Evolutionary conservation across 1,140 invertebrate genomes (phyloP).

Genomic region (Trichonephila clavipes): DNA sequence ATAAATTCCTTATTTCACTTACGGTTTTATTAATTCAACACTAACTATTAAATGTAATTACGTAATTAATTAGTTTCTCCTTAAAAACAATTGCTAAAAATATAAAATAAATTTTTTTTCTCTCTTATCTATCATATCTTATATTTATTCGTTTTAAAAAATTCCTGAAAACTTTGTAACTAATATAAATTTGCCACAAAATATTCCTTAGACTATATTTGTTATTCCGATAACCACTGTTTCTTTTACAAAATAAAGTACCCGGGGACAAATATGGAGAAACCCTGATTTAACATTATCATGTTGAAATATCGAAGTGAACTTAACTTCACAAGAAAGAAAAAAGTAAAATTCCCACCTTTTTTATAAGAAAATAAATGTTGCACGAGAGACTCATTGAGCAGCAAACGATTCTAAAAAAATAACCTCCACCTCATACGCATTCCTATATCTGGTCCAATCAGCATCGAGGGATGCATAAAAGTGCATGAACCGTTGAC

Average conservation of each 20-base stretch:
- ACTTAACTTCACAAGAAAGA: constrained; percentile 18
- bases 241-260: too few species aligned
- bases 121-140: too few species aligned
- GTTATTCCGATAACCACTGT: not conserved
- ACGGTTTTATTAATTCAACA: too few species aligned
- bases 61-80: too few species aligned
- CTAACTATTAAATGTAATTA: too few species aligned
- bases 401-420: constrained; percentile 38
- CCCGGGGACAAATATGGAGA: not conserved
- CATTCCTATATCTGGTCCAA: not conserved
- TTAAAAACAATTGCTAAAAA: too few species aligned
- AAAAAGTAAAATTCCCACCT: not conserved
- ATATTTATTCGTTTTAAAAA: too few species aligned
- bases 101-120: too few species aligned
- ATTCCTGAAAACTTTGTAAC: too few species aligned
- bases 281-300: constrained; percentile 13
- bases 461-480: constrained; percentile 62
- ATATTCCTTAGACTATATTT: not conserved
- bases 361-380: constrained; percentile 10
- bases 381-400: constrained; percentile 3
- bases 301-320: not conserved
- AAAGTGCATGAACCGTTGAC: constrained; percentile 42
- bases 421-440: not conserved
- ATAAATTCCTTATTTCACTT: too few species aligned
- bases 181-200: not conserved